These are phyloP conservation scores for Agapornis roseicollis DNA, from an alignment of 2,113 vertebrate genomes.

Conservation along the genomic window DNA sequence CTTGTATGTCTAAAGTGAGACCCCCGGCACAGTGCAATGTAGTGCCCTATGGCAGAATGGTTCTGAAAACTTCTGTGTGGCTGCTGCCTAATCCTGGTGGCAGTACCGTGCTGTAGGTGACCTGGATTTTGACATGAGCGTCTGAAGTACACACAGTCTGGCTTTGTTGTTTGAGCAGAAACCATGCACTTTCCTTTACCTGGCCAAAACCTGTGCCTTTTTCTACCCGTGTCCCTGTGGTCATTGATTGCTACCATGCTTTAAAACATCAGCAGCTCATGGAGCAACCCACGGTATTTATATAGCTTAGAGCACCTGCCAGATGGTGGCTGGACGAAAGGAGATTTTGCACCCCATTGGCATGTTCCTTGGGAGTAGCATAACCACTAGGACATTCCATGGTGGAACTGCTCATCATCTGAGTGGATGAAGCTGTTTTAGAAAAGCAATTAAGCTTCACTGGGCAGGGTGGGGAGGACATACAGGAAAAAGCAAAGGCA, in stretches of 20 bases:
- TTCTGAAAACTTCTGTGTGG: not conserved
- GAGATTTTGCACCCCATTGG: not conserved
- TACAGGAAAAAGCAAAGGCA: not conserved
- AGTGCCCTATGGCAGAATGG: not conserved
- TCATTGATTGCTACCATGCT: not conserved
- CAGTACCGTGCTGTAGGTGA: not conserved
- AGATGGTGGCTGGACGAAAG: not conserved
- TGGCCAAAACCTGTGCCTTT: accelerated
- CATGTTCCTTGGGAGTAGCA: accelerated
- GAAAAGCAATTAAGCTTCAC: not conserved
- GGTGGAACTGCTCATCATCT: not conserved
- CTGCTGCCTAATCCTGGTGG: not conserved
- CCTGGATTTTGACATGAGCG: not conserved
- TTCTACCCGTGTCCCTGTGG: not conserved
- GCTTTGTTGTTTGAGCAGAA: not conserved
- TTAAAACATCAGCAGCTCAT: not conserved
- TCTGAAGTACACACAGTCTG: accelerated
- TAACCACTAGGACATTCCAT: not conserved
- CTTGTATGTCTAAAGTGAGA: accelerated
- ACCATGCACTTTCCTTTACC: not conserved
- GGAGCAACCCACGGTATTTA: not conserved
- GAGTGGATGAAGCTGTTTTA: not conserved
- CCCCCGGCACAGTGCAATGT: not conserved
- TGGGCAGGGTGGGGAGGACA: not conserved
- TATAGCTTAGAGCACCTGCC: not conserved